Evolutionary conservation across 2,113 vertebrate species (phyloP).

Genomic region (Coregonus clupeaformis): DNA sequence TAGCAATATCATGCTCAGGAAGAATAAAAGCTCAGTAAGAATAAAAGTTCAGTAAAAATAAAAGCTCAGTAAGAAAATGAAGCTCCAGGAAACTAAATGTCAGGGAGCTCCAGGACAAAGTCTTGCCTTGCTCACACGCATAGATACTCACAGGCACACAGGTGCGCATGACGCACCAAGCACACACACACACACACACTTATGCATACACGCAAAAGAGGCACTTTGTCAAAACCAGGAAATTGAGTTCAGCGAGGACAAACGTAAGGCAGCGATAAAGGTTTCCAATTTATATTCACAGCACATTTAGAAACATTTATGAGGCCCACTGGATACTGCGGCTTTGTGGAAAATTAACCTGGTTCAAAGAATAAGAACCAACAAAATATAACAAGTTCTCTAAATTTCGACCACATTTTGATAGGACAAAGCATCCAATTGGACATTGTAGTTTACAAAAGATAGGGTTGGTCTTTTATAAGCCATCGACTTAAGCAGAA

Average conservation of each 20-base stretch:
- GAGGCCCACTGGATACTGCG: background rate
- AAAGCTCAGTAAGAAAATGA: background rate
- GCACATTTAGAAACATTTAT: background rate
- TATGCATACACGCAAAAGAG: no score
- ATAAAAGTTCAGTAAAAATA: background rate
- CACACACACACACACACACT: background rate
- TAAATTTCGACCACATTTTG: background rate
- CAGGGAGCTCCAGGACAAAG: background rate
- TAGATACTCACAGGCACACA: background rate
- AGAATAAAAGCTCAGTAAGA: background rate
- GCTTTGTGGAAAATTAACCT: background rate
- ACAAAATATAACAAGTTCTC: background rate
- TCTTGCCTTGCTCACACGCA: background rate
- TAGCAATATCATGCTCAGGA: no score
- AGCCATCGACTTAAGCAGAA: no score
- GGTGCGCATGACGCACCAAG: no score
- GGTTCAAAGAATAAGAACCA: background rate
- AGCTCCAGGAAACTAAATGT: background rate
- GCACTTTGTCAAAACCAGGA: background rate
- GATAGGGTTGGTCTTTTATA: no score
- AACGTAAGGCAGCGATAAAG: background rate
- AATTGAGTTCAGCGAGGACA: no score
- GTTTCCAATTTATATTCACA: background rate
- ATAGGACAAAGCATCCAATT: no score
- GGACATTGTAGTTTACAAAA: no score